Evolutionary conservation across 2,797 vertebrate genomes (phyloP), one percentile per base, ranked within the genome.

Genomic region (Notamacropus eugenii): DNA sequence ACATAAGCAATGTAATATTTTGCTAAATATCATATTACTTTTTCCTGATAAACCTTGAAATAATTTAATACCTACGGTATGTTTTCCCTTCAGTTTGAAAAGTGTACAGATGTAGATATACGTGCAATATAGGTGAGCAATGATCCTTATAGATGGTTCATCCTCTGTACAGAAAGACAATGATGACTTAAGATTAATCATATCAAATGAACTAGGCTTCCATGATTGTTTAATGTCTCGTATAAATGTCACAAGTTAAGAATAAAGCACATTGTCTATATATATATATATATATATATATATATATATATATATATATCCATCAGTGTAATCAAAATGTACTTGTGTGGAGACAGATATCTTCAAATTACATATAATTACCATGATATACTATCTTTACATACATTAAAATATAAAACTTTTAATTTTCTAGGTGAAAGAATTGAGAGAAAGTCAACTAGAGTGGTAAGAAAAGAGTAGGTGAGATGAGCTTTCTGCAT

Each of bases 171-270:
- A 92, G 52, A 14, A 87, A 92, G 16, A 91, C n/a, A n/a, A 94
- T 55, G 91, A 14, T 54, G 13, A 62, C 11, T 24, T 50, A 87
- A 95, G 95, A 95, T 94, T 91, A 97, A 95, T 67, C 62, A 93
- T 12, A 56, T 55, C 90, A 4, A 12, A 11, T n/a, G 92, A 93
- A 94, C 50, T 92, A 97, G 87, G 97, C 93, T 59, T 62, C 55
- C 27, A 57, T 12, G 46, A 95, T 13, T 2, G 4, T 92, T 24
- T 28, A 94, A n/a, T 90, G n/a, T 13, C 90, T 97, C 90, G 24
- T 52, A 90, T 8, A 62, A 1, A 0, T 92, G 50, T 91, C 82
- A 56, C 74, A 90, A 96, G 62, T 29, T 29, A 94, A 31, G 5
- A 59, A 5, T 1, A 34, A 94, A n/a, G 94, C 93, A 96, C 50